Conservation (phyloP, 23 tunicate species). For the Diplosoma virens region DNA sequence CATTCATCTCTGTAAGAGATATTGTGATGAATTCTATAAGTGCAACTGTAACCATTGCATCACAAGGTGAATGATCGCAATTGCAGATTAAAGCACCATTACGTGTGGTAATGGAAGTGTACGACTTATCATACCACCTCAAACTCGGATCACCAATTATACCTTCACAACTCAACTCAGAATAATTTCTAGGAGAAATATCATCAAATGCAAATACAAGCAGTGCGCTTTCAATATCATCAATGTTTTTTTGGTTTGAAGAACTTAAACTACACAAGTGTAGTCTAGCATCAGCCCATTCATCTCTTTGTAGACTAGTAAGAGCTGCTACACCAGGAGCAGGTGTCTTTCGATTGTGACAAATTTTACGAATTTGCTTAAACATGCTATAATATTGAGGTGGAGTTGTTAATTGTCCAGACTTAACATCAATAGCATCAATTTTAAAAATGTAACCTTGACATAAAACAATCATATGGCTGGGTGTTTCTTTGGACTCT, state of each 20-base stretch:
- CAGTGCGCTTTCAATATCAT: constrained; percentile 57
- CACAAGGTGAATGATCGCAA: constrained; percentile 91
- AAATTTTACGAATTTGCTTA: constrained; percentile 18
- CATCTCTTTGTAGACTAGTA: constrained; percentile 59
- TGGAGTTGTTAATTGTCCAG: constrained; percentile 49
- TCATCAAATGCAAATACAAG: constrained; percentile 62
- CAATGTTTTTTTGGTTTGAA: constrained; percentile 23
- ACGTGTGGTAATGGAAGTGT: constrained; percentile 16
- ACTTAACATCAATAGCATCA: constrained; percentile 28
- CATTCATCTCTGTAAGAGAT: constrained; percentile 14
- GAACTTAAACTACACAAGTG: constrained; percentile 33
- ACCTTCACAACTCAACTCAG: constrained; percentile 45
- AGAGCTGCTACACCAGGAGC: constrained; percentile 55
- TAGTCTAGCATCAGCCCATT: constrained; percentile 64
- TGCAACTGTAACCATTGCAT: constrained; percentile 85
- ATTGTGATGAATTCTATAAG: constrained; percentile 45
- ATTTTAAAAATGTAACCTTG: constrained; percentile 64
- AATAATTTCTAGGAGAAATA: constrained; percentile 34
- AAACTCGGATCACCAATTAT: constrained; percentile 43
- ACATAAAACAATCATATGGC: constrained; percentile 62
- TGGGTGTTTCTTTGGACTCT: constrained; percentile 61
- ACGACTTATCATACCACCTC: constrained; percentile 90
- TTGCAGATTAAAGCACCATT: constrained; percentile 52
- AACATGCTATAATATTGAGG: constrained; percentile 43
- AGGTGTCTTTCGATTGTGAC: neutral